Base-by-base conservation (phyloP, 2,888 invertebrate genomes). In the Drosophila kambysellisi region DNA sequence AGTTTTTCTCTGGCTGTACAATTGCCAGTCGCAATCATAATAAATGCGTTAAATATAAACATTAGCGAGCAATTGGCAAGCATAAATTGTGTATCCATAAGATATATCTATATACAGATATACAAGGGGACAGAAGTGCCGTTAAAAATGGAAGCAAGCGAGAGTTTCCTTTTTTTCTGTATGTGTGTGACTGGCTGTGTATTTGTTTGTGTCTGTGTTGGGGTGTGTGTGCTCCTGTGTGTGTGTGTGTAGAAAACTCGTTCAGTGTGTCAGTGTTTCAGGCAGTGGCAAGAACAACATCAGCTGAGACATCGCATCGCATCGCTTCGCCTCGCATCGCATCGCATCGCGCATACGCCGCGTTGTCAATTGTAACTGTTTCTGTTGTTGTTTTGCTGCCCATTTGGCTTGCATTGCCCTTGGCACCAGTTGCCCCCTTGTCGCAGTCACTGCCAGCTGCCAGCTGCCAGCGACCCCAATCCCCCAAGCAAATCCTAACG, bases 191-290 rank as follows among this genome's bases (percentile, higher is more conserved):
- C 25, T 37, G 37, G 20, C 50, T 50, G 50, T n/a, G 56, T 59
- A 41, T 59, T 56, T 60, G 50, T 64, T 37, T 43, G 20, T 20
- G 52, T 51, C 30, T 30, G 39, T 52, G 51, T 53, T 20, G 17
- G 52, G 46, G 51, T 51, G 65, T 62, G 58, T 63, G 30, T 54
- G 64, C 43, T 25, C 50, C 53, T 53, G 48, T 66, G 39, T 70
- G 52, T 50, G 50, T 63, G 66, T 50, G 61, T 60, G 68, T 46
- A 46, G 56, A 33, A 81, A 87, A 87, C 75, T 87, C 89, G 89
- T 89, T 89, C 88, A 87, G 85, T 87, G 87, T 87, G 87, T 89
- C 87, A 87, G 82, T 89, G 80, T 83, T 78, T 73, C 86, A 88
- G 74, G 62, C 79, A 57, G 57, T 37, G 50, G 56, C 76, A 78